Base-by-base conservation (phyloP, 2,113 vertebrate genomes). In the Callorhinus ursinus region DNA sequence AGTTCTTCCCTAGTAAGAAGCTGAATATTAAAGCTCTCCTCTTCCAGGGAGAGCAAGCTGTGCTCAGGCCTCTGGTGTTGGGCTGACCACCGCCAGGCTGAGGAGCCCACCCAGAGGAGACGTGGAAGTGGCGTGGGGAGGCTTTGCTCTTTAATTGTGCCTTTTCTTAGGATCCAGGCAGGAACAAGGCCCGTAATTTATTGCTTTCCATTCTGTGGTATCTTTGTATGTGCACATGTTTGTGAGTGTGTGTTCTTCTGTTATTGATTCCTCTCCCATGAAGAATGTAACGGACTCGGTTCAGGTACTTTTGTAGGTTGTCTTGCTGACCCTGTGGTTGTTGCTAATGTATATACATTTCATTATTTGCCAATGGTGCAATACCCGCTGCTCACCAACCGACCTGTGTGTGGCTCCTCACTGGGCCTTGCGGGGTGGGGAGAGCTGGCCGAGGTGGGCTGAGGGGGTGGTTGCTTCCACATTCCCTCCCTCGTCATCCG, bases 341-440 rank as follows among this genome's bases (percentile, higher is more conserved):
- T 97, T 10, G 63, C 93, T 96, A 49, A 95, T 97, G 97, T 95
- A 97, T 55, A 98, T 97, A 98, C 93, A 95, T 98, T 96, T 98
- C 97, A 97, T 94, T 97, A 90, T 97, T 95, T 98, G 94, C 80
- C 96, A 63, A 97, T 24, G 95, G 97, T 98, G 93, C 97, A 98
- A 97, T 98, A 98, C 97, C 96, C 94, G 97, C 97, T 97, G 97
- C 96, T 98, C 98, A 98, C 94, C 93, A 81, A 88, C 90, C 5
- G 22, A 95, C 80, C 80, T 81, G 83, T 86, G 95, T 98, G 97
- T 83, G 51, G 95, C 49, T 98, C 72, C 59, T 98, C 90, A 1
- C 57, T 98, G 94, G 97, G 67, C 39, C 84, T n/a, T 8, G 16
- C 5, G 74, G 53, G 59, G 14, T 24, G 51, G 72, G 83, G 21